Conservation (phyloP, 37 sponge, comb jelly and placozoan genomes). For the Axinella damicornis region DNA sequence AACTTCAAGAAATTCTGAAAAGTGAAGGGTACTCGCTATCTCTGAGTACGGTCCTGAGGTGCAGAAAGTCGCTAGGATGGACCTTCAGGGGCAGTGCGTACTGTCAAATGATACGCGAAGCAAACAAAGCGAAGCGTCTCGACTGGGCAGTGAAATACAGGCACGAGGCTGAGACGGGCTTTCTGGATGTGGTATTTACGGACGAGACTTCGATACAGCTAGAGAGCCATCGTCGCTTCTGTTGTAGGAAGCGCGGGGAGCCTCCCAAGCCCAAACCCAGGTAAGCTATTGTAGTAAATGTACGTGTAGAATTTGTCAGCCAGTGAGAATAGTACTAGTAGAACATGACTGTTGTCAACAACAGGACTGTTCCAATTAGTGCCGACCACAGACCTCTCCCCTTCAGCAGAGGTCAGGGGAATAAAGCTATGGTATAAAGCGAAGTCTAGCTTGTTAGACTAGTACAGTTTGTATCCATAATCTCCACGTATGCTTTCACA, state of each 20-base stretch:
- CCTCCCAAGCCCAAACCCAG: conserved; percentile 22
- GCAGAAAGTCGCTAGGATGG: not conserved
- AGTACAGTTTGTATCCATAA: not conserved
- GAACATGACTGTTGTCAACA: no score
- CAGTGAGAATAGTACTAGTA: no score
- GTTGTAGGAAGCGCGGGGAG: conserved; percentile 48
- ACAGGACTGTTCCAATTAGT: no score
- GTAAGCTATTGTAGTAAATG: not conserved
- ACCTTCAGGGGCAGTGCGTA: conserved; percentile 25
- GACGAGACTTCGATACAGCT: conserved; percentile 29
- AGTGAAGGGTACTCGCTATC: not conserved
- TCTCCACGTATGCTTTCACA: not conserved
- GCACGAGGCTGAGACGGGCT: not conserved
- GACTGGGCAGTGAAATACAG: conserved; percentile 24
- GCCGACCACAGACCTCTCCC: no score
- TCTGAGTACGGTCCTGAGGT: conserved; percentile 7
- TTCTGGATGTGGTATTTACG: conserved; percentile 25
- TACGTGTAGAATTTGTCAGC: no score
- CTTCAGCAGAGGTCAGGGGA: no score
- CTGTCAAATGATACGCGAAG: conserved; percentile 24
- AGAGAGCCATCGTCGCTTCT: conserved; percentile 29
- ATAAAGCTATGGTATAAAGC: no score
- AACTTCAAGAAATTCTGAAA: not conserved
- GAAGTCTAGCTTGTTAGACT: no score
- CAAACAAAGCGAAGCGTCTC: conserved; percentile 25